Evolutionary conservation across 1,140 invertebrate species (phyloP), one percentile per base, ranked within the genome.

Genomic region (Bombus polaris): DNA sequence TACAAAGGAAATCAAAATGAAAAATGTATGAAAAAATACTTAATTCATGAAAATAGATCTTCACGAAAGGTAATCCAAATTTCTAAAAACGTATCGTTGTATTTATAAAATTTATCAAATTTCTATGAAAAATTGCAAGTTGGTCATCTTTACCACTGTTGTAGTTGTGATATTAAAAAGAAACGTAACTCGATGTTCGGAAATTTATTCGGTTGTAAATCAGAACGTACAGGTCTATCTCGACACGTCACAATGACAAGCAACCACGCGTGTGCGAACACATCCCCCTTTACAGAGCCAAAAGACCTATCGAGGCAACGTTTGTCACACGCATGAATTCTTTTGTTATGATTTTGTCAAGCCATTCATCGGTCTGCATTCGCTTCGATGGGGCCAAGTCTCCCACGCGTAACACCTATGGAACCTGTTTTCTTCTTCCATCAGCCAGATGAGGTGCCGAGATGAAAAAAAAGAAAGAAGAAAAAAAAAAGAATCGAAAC

Each of bases 401-500:
- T 95, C 94, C 94, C 94, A 95, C 94, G 94, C 93, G 82, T 81
- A 88, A 88, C 90, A 89, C 84, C 80, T 62, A 93, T 92, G 90
- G 91, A 93, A 93, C 91, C 90, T 90, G 91, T 92, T 91, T 92
- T 89, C 85, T 83, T 88, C 82, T 85, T 78, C 77, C 79, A 76
- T 88, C 85, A 35, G 15, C 83, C 81, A 83, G 89, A 93, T 86
- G 91, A 91, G 83, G 84, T 83, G 85, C n/a, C 57, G 79, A 83
- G 74, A 79, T 79, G 74, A 72, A 72, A 32, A 44, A n/a, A 57
- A 44, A 59, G 65, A 71, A 76, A 32, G 25, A 81, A 85, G 86
- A 70, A 81, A 53, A 71, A 76, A 39, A 35, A 83, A 87, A 86
- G 75, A 81, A 88, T 85, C 78, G 86, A 88, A 92, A 90, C 91